Conservation (phyloP, 2,888 invertebrate genomes). For the Dermolepida albohirtum region DNA sequence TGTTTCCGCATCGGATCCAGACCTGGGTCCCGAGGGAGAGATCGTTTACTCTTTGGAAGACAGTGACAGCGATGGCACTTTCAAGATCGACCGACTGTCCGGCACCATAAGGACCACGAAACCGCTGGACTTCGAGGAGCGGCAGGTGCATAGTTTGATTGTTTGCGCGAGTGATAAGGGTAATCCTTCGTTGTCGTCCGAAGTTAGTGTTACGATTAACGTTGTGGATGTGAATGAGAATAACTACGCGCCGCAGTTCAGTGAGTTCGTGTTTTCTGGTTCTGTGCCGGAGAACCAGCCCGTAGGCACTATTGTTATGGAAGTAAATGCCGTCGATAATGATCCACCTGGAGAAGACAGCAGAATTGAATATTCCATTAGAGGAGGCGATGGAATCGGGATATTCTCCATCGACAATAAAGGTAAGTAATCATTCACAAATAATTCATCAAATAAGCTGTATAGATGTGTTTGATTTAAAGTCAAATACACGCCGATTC, state of each 20-base stretch:
- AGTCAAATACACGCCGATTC: no score
- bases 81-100: slow-evolving; percentile 85
- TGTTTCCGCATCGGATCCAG: slow-evolving; percentile 86
- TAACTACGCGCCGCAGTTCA: slow-evolving; percentile 83
- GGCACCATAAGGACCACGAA: slow-evolving; percentile 87
- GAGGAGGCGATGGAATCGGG: slow-evolving; percentile 91
- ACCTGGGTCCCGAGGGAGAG: slow-evolving; percentile 84
- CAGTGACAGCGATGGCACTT: slow-evolving; percentile 75
- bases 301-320: slow-evolving; percentile 80
- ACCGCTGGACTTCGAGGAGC: slow-evolving; percentile 87
- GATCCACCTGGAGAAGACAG: slow-evolving; percentile 86
- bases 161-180: slow-evolving; percentile 90
- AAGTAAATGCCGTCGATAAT: slow-evolving; percentile 73
- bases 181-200: slow-evolving; percentile 81
- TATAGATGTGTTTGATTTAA: no score
- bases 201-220: slow-evolving; percentile 85
- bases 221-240: slow-evolving; percentile 96
- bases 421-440: slow-evolving; percentile 76
- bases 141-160: slow-evolving; percentile 89
- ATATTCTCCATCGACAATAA: slow-evolving; percentile 90
- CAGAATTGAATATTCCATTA: slow-evolving; percentile 85
- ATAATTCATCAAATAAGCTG: no score
- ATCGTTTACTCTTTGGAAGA: slow-evolving; percentile 85
- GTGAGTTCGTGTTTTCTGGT: slow-evolving; percentile 81
- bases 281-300: slow-evolving; percentile 85